phyloP scores from a whole-genome alignment of 2,113 vertebrate species.

The Jacana jacana region DNA sequence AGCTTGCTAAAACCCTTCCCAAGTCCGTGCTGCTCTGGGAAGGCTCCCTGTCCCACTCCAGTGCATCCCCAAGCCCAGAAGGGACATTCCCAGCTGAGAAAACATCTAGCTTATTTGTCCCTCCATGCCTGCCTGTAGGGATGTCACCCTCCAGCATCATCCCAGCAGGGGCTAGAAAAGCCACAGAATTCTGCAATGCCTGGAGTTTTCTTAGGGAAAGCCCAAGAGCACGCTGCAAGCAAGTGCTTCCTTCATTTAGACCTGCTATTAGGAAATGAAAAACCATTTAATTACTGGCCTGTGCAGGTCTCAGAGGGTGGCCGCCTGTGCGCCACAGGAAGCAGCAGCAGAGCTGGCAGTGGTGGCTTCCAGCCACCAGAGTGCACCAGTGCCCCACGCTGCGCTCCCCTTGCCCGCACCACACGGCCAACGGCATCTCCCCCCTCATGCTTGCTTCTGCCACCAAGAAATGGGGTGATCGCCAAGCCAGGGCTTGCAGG shows the following conservation, averaged over 20 bases:
- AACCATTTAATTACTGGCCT: fast-evolving
- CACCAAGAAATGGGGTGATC: fast-evolving
- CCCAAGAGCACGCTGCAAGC: background rate
- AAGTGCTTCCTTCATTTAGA: fast-evolving
- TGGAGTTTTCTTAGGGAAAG: background rate
- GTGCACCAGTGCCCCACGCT: background rate
- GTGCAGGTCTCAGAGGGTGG: background rate
- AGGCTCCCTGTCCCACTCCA: background rate
- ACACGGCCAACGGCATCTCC: background rate
- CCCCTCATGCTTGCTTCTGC: background rate
- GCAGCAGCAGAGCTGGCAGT: background rate
- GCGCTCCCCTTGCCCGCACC: background rate
- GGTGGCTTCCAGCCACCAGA: background rate
- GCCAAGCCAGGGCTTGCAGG: background rate
- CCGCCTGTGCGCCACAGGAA: background rate
- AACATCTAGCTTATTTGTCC: background rate
- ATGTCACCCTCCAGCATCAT: background rate
- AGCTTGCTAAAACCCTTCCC: background rate
- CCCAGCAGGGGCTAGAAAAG: background rate
- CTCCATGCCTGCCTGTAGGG: background rate
- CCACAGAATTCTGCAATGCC: fast-evolving
- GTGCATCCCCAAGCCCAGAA: background rate
- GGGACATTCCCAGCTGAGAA: background rate
- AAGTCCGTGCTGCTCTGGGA: background rate
- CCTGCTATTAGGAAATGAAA: background rate